These are phyloP conservation scores for Agrotis exclamationis DNA, from an alignment of 2,888 invertebrate species.

Conservation along the genomic window DNA sequence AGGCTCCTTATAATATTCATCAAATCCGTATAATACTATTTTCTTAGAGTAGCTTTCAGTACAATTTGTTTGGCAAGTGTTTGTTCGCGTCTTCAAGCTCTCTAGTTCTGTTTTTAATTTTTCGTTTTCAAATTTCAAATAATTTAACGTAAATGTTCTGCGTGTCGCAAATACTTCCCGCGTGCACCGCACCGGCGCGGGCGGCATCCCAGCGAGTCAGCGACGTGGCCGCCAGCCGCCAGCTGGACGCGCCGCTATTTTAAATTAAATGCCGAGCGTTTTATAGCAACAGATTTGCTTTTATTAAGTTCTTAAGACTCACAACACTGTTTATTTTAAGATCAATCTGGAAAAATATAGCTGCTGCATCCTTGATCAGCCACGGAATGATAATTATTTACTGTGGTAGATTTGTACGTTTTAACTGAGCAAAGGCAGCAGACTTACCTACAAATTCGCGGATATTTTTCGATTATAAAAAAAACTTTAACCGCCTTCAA, in stretches of 20 bases:
- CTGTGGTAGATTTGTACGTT: too few species aligned
- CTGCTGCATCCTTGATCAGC: background rate
- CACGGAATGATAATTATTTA: background rate
- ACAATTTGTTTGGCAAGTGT: too few species aligned
- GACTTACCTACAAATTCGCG: background rate
- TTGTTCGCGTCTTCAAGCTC: too few species aligned
- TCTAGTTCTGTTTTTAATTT: too few species aligned
- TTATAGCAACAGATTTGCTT: conserved; percentile 26
- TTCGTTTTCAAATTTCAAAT: too few species aligned
- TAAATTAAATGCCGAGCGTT: conserved; percentile 31
- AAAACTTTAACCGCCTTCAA: too few species aligned
- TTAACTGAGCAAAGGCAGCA: too few species aligned
- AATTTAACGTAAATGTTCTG: too few species aligned
- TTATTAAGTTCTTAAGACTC: conserved; percentile 35
- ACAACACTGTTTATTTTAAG: conserved; percentile 33
- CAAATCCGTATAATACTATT: too few species aligned
- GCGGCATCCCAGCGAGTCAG: background rate
- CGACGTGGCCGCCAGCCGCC: background rate
- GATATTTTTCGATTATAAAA: background rate
- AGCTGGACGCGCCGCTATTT: conserved; percentile 23
- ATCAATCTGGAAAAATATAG: conserved; percentile 15
- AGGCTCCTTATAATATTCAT: too few species aligned
- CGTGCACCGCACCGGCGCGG: too few species aligned
- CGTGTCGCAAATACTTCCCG: background rate
- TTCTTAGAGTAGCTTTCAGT: too few species aligned